A percentile compares a stretch with the other conserved stretches of the same genome.
These are phyloP conservation scores for Ophthalmolycus amberensis DNA, from an alignment of 2,113 vertebrate species.

Conservation along the genomic window DNA sequence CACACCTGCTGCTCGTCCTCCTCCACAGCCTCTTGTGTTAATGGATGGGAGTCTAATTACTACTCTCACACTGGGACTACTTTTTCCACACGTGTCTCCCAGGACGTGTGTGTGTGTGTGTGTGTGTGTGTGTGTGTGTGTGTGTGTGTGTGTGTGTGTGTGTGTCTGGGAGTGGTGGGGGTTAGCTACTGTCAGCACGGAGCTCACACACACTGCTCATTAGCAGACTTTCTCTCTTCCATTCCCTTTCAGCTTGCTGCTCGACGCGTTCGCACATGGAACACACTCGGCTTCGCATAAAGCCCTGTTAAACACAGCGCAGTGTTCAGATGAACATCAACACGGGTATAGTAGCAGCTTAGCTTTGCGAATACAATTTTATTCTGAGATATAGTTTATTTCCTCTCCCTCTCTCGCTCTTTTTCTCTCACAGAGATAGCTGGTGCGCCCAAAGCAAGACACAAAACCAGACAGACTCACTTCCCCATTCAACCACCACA, in stretches of 20 bases:
- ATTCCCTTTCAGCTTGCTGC: conserved; percentile 42
- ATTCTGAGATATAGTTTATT: conserved; percentile 50
- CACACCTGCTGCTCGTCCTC: conserved; percentile 77
- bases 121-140: conserved; percentile 60
- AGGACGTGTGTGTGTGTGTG: conserved; percentile 55
- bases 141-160: conserved; percentile 51
- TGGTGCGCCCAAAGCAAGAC: conserved; percentile 52
- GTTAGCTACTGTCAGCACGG: conserved; percentile 68
- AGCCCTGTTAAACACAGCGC: conserved; percentile 53
- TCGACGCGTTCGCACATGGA: conserved; percentile 35
- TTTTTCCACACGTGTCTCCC: conserved; percentile 72
- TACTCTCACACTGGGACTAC: conserved; percentile 74
- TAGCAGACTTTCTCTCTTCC: conserved; percentile 73
- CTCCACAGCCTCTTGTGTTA: conserved; percentile 85
- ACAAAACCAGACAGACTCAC: conserved; percentile 63
- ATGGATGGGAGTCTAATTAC: conserved; percentile 89
- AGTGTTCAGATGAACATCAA: conserved; percentile 43
- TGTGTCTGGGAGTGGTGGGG: conserved; percentile 51
- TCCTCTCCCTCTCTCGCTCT: background rate
- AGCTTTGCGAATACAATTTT: conserved; percentile 15
- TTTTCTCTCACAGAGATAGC: conserved; percentile 23
- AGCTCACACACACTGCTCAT: conserved; percentile 75
- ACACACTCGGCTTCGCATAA: conserved; percentile 36
- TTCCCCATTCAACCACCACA: conserved; percentile 70
- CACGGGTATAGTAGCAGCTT: conserved; percentile 37